Conservation (phyloP, 2,113 vertebrate species). For the Pseudopipra pipra region DNA sequence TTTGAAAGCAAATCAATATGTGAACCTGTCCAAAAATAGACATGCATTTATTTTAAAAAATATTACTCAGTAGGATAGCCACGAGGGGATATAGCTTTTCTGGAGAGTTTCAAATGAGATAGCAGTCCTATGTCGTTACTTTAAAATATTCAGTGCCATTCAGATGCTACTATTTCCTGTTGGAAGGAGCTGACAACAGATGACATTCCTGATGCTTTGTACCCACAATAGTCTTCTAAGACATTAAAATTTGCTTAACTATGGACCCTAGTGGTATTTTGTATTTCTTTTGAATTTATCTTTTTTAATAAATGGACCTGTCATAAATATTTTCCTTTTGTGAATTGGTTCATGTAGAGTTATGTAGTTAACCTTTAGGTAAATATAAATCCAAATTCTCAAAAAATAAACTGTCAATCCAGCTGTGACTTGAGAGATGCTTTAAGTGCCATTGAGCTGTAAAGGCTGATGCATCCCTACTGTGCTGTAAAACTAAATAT, state of each 20-base stretch:
- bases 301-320: not conserved
- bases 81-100: conserved; percentile 33
- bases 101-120: conserved; percentile 20
- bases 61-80: not conserved
- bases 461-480: conserved; percentile 31
- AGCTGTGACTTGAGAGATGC: conserved; percentile 46
- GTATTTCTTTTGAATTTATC: not conserved
- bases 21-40: conserved; percentile 47
- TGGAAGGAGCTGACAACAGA: not conserved
- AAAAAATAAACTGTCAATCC: conserved; percentile 26
- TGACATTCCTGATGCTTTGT: not conserved
- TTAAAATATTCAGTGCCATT: not conserved
- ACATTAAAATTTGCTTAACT: not conserved
- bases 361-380: not conserved
- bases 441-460: conserved; percentile 53
- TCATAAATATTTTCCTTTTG: not conserved
- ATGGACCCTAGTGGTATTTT: not conserved
- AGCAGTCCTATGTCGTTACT: not conserved
- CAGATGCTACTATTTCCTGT: not conserved
- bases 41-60: conserved; percentile 52
- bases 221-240: not conserved
- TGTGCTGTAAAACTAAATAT: conserved; percentile 23
- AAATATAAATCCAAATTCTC: conserved; percentile 5
- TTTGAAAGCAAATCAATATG: conserved; percentile 62
- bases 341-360: not conserved